Evolutionary conservation across 2,113 vertebrate species (phyloP), one percentile per base, ranked within the genome.

Genomic region (Thymallus thymallus): DNA sequence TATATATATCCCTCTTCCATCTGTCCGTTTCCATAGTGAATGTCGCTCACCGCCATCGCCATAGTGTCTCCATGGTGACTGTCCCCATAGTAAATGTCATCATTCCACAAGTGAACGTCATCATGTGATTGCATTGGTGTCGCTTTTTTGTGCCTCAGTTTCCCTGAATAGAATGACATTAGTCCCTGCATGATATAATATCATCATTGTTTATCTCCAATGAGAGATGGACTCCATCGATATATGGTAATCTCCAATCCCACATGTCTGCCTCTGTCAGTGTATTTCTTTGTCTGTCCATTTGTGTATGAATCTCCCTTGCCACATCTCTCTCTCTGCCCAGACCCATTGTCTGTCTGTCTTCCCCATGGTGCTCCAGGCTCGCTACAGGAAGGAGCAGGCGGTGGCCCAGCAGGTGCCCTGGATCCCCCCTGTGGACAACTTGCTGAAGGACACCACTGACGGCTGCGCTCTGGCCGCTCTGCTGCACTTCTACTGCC

Each of bases 401-500:
- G 90, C 93, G 0, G 72, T 95, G 20, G 90, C 94, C 73, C 96
- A 94, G 76, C 91, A 91, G 18, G 86, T 94, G 84, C 97, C 96
- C 32, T 98, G 96, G 92, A 96, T 99, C 89, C 96, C 97, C 0
- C 29, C 94, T 74, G 95, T 99, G 87, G 96, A 97, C 88, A 98
- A 98, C 80, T 90, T 99, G 79, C 84, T 98, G 84, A 98, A 98
- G 84, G 97, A 99, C 88, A 95, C 94, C 78, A 92, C 94, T 13
- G 96, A 98, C 66, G 98, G 98, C 72, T 97, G 95, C 3, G 96
- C 97, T 5, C 71, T 99, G 4, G 93, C 93, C 14, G 94, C 96
- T 6, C 90, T 99, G 74, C 94, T 99, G 81, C 97, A 99, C 85
- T 99, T 99, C 84, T 99, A 97, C 92, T 99, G 97, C 68, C 97